Evolutionary conservation across 1,140 invertebrate genomes (phyloP).

Genomic region (Caenorhabditis brenneri): DNA sequence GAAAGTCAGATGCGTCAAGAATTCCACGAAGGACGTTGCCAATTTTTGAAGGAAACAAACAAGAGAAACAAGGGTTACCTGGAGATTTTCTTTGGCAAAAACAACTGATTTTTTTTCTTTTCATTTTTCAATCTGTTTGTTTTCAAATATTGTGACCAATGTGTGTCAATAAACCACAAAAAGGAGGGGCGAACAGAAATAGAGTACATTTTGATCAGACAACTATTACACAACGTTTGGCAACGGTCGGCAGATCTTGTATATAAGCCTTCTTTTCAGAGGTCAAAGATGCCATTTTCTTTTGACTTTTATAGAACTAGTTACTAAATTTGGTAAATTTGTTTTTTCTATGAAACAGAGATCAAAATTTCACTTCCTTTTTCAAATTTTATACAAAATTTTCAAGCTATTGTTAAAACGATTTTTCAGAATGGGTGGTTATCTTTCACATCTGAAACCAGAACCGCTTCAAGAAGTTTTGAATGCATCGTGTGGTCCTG

Average conservation of each 20-base stretch:
- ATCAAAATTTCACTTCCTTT: no score
- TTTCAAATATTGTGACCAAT: constrained; percentile 2
- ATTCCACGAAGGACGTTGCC: background rate
- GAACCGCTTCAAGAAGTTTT: background rate
- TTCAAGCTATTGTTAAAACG: no score
- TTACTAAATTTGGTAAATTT: background rate
- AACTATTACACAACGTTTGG: constrained; percentile 25
- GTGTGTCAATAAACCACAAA: constrained; percentile 30
- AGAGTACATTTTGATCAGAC: background rate
- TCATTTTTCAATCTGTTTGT: background rate
- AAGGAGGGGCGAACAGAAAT: background rate
- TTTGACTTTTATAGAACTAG: background rate
- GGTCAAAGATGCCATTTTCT: background rate
- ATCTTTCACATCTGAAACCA: constrained; percentile 6
- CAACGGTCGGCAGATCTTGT: background rate
- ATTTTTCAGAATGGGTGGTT: constrained; percentile 24
- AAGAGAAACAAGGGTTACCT: background rate
- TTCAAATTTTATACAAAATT: no score
- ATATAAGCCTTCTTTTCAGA: background rate
- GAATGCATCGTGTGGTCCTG: background rate
- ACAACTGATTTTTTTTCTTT: background rate
- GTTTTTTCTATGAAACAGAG: background rate
- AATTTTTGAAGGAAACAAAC: background rate
- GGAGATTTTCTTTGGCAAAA: background rate
- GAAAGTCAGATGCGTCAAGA: background rate